Evolutionary conservation across 1,140 invertebrate species (phyloP).

Genomic region (Pseudomyrmex sp.): DNA sequence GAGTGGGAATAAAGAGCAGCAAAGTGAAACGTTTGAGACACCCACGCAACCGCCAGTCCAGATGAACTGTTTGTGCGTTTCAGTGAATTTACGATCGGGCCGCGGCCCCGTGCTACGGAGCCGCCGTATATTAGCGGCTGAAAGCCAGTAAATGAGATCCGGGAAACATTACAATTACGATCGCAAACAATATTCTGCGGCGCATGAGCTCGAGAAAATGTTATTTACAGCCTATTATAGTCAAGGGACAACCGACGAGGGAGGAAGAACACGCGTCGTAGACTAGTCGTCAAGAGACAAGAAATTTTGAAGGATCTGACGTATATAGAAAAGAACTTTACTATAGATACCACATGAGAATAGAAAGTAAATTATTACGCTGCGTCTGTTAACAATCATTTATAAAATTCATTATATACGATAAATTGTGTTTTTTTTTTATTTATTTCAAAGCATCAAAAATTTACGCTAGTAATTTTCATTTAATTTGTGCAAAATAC

Average conservation of each 20-base stretch:
- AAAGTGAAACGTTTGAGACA: constrained; percentile 77
- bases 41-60: constrained; percentile 76
- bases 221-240: constrained; percentile 79
- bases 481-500: neutral
- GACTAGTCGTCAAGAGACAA: constrained; percentile 2
- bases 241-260: constrained; percentile 52
- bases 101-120: constrained; percentile 68
- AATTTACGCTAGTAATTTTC: neutral
- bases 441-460: no score
- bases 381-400: neutral
- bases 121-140: constrained; percentile 78
- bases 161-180: constrained; percentile 81
- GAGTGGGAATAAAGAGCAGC: constrained; percentile 24
- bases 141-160: constrained; percentile 81
- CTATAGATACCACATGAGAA: neutral
- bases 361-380: neutral
- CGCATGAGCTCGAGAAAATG: constrained; percentile 65
- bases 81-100: constrained; percentile 76
- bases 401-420: neutral
- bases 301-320: neutral
- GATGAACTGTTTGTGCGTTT: constrained; percentile 81
- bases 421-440: no score
- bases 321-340: neutral
- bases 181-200: constrained; percentile 78
- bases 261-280: constrained; percentile 54